phyloP scores from a whole-genome alignment of 1,140 invertebrate species.

The Dendrolimus punctatus region DNA sequence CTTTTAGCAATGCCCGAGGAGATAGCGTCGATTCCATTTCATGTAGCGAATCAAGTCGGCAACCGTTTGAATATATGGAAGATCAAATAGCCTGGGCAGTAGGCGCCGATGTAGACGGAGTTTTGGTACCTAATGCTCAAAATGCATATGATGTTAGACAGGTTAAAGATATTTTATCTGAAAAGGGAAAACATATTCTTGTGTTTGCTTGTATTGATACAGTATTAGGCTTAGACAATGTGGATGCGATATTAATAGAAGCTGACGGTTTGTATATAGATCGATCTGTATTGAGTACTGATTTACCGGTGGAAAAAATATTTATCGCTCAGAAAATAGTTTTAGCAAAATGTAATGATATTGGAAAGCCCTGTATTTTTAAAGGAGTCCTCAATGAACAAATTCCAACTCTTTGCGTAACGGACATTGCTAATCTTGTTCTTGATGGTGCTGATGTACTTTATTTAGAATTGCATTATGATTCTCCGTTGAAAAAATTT shows the following conservation, averaged over 20 bases:
- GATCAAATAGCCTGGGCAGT: constrained; percentile 56
- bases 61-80: constrained; percentile 55
- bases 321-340: constrained; percentile 84
- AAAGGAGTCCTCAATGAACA: constrained; percentile 78
- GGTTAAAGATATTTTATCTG: constrained; percentile 40
- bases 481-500: constrained; percentile 77
- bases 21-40: constrained; percentile 32
- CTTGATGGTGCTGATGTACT: constrained; percentile 79
- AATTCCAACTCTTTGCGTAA: constrained; percentile 72
- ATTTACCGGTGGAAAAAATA: constrained; percentile 84
- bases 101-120: constrained; percentile 48
- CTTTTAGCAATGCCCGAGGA: constrained; percentile 16
- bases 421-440: constrained; percentile 79
- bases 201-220: constrained; percentile 77
- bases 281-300: constrained; percentile 78
- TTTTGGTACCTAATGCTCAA: constrained; percentile 49
- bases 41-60: constrained; percentile 31
- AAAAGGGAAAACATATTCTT: constrained; percentile 62
- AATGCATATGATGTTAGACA: constrained; percentile 38
- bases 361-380: constrained; percentile 75
- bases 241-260: constrained; percentile 77
- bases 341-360: constrained; percentile 74
- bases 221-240: constrained; percentile 76
- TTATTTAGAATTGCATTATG: constrained; percentile 72
- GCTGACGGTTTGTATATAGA: constrained; percentile 81